These are phyloP conservation scores for Peromyscus aztecus DNA, from an alignment of 2,797 vertebrate genomes.

Conservation along the genomic window DNA sequence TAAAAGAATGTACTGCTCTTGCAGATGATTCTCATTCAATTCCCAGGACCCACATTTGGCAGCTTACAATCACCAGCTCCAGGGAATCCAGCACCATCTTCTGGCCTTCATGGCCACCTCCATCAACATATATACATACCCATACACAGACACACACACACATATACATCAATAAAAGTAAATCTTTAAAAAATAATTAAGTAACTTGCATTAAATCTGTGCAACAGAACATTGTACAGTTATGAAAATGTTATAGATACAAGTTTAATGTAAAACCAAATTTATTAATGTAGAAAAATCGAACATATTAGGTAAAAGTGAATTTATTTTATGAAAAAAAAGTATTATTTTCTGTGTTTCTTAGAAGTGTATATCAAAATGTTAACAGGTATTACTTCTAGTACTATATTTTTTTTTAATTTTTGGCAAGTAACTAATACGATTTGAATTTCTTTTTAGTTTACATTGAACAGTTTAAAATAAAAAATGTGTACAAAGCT, in stretches of 20 bases:
- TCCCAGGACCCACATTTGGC: too few species aligned
- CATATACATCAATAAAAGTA: not conserved
- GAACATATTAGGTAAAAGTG: not conserved
- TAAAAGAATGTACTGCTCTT: not conserved
- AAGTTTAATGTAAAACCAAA: not conserved
- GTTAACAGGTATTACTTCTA: not conserved
- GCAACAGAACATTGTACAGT: not conserved
- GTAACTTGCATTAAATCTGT: not conserved
- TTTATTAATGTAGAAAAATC: not conserved
- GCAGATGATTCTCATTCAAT: not conserved
- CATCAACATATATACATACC: not conserved
- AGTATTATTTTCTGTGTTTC: not conserved
- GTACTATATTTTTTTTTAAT: not conserved
- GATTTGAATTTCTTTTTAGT: slow-evolving; percentile 10
- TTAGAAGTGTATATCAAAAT: not conserved
- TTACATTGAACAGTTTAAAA: slow-evolving; percentile 15
- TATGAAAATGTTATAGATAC: not conserved
- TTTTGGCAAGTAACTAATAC: slow-evolving; percentile 31
- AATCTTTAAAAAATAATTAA: not conserved
- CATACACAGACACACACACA: not conserved
- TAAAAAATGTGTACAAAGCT: not conserved
- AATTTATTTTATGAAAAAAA: not conserved
- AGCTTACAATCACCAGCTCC: not conserved
- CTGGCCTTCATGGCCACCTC: not conserved
- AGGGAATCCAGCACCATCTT: too few species aligned